Percentiles rank a stretch among this genome's conserved stretches.
Conservation (phyloP, 2,888 invertebrate genomes). For the Neelides folsomi region DNA sequence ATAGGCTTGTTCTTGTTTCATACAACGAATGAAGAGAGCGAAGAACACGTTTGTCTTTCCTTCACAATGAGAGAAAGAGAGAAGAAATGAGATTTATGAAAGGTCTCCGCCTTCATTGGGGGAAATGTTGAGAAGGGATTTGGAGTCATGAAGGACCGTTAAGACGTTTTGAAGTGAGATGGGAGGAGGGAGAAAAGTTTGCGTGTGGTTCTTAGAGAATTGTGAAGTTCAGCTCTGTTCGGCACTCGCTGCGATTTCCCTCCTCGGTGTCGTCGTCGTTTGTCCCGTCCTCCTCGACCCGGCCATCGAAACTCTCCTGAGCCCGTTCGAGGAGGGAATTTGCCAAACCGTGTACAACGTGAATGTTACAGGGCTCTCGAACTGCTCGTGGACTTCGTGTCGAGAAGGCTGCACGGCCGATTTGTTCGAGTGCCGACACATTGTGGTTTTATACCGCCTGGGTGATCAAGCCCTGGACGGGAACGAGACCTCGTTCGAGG, state of each 20-base stretch:
- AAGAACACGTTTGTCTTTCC: too few relatives aligned
- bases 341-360: slow-evolving; percentile 31
- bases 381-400: slow-evolving; percentile 36
- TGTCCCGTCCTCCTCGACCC: slow-evolving; percentile 35
- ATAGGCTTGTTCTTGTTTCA: too few relatives aligned
- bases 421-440: slow-evolving; percentile 34
- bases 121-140: too few relatives aligned
- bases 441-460: slow-evolving; percentile 30
- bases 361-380: slow-evolving; percentile 32
- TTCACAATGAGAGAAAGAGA: too few relatives aligned
- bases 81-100: too few relatives aligned
- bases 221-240: slow-evolving; percentile 34
- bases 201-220: slow-evolving; percentile 32
- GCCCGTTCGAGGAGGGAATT: slow-evolving; percentile 27
- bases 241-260: slow-evolving; percentile 32
- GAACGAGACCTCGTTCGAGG: too few relatives aligned
- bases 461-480: too few relatives aligned
- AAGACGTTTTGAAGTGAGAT: slow-evolving; percentile 10
- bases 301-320: slow-evolving; percentile 33
- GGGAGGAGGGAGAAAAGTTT: slow-evolving; percentile 30
- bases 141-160: too few relatives aligned
- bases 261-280: slow-evolving; percentile 33
- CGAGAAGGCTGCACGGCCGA: slow-evolving; percentile 35
- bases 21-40: too few relatives aligned
- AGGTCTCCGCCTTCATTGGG: too few relatives aligned